These are phyloP conservation scores for Julus scanicus DNA, from an alignment of 2,888 invertebrate genomes.

Conservation along the genomic window DNA sequence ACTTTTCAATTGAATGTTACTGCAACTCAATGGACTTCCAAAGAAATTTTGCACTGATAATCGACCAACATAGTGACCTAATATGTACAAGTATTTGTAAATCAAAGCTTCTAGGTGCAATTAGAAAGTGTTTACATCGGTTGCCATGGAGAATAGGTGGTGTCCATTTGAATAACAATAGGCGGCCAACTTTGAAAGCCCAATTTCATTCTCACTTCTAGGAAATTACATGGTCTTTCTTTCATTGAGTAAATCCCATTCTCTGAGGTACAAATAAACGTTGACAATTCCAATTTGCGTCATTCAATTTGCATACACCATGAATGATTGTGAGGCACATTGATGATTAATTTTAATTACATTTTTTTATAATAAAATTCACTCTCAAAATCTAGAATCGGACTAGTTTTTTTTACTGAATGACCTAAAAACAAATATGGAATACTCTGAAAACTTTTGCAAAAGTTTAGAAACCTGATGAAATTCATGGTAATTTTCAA, in stretches of 20 bases:
- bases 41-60: background rate
- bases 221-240: constrained; percentile 15
- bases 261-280: too few species aligned
- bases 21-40: background rate
- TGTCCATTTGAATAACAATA: constrained; percentile 36
- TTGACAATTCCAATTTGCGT: background rate
- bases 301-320: background rate
- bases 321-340: too few species aligned
- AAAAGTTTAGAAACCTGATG: too few species aligned
- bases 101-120: background rate
- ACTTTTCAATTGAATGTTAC: background rate
- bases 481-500: too few species aligned
- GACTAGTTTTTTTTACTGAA: too few species aligned
- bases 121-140: constrained; percentile 53
- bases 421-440: too few species aligned
- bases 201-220: constrained; percentile 11
- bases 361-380: too few species aligned
- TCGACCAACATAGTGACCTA: background rate
- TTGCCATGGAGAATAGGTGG: constrained; percentile 50
- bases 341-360: too few species aligned
- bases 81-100: constrained; percentile 2
- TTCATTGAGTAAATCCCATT: too few species aligned
- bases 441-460: too few species aligned
- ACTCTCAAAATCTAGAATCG: too few species aligned
- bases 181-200: constrained; percentile 46